phyloP scores from a whole-genome alignment of 2,888 invertebrate genomes.

The Apomyelois bistriatella region DNA sequence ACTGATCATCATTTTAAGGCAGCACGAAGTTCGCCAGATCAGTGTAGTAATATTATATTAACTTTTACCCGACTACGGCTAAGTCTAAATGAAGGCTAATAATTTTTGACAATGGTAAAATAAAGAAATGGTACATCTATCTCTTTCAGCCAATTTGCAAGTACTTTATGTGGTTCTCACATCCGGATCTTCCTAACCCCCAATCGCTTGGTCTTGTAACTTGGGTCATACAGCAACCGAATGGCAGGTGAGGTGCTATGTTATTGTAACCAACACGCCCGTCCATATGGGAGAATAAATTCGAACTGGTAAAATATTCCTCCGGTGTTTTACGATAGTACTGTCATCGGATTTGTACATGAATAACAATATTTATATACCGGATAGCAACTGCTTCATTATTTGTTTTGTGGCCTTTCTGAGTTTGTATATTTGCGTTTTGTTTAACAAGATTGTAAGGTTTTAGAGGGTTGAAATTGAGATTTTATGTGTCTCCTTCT shows the following conservation, averaged over 20 bases:
- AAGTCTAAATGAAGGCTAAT: too few species aligned
- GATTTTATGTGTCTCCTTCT: too few species aligned
- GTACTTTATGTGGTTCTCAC: too few species aligned
- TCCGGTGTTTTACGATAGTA: slow-evolving; percentile 45
- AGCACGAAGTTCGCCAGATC: too few species aligned
- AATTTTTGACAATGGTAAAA: too few species aligned
- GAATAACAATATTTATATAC: slow-evolving; percentile 23
- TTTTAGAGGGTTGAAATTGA: neutral
- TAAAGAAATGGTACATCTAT: too few species aligned
- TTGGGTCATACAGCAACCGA: slow-evolving; percentile 30
- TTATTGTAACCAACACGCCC: slow-evolving; percentile 69
- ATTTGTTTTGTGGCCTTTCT: slow-evolving; percentile 1
- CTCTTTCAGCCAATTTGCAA: too few species aligned
- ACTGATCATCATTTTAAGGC: too few species aligned
- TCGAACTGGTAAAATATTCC: slow-evolving; percentile 56
- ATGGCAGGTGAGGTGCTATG: slow-evolving; percentile 70
- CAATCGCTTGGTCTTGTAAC: neutral
- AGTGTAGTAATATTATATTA: too few species aligned
- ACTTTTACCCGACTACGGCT: too few species aligned
- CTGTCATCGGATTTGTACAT: slow-evolving; percentile 42
- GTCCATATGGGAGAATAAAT: slow-evolving; percentile 69
- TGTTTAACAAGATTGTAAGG: neutral
- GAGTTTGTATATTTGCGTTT: neutral
- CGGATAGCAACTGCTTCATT: slow-evolving; percentile 14
- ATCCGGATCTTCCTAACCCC: too few species aligned